Evolutionary conservation across 2,797 vertebrate species (phyloP).

Genomic region (Denticeps clupeoides): DNA sequence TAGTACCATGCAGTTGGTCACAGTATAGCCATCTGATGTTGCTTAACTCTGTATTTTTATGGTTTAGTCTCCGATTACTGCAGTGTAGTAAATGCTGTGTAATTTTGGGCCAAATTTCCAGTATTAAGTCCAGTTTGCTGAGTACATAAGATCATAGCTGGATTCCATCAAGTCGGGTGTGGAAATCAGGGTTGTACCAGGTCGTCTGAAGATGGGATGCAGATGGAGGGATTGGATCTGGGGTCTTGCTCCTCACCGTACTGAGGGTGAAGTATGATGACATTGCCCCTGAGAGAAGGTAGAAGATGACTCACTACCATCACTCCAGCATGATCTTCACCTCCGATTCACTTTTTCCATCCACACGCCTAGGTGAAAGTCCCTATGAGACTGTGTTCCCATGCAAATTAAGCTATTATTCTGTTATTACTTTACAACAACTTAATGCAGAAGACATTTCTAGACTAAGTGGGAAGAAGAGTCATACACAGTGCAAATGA

Average conservation of each 20-base stretch:
- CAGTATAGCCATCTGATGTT: too few relatives aligned
- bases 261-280: not conserved
- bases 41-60: too few relatives aligned
- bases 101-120: too few relatives aligned
- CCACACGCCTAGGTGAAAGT: not conserved
- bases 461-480: not conserved
- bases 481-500: not conserved
- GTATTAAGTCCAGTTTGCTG: too few relatives aligned
- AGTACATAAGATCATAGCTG: too few relatives aligned
- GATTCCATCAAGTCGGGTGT: too few relatives aligned
- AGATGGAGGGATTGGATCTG: conserved; percentile 1
- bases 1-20: too few relatives aligned
- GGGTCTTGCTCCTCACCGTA: not conserved
- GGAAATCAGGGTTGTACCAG: too few relatives aligned
- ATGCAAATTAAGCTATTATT: not conserved
- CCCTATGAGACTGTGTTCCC: not conserved
- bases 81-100: too few relatives aligned
- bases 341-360: conserved; percentile 4
- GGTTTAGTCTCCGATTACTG: too few relatives aligned
- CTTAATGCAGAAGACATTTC: not conserved
- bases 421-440: not conserved
- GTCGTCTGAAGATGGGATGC: not conserved
- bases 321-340: not conserved
- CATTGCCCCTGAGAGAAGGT: conserved; percentile 8
- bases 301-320: conserved; percentile 10